Base-by-base conservation (phyloP, 2,888 invertebrate genomes). In the Cryptophagus acutangulus region DNA sequence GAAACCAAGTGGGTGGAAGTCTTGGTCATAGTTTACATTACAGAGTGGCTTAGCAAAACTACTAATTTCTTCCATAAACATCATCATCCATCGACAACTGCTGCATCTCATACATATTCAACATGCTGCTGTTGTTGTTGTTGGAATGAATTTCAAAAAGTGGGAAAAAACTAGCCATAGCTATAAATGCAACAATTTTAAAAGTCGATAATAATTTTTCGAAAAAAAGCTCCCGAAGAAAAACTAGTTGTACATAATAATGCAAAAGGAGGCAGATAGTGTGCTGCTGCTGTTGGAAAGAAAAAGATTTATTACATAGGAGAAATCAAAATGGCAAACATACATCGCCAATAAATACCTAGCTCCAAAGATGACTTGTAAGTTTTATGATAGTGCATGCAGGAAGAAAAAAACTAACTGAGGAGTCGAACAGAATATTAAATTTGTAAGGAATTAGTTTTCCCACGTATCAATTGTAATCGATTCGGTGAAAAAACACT, bases 381-480 rank as follows among this genome's bases (percentile, higher is more conserved):
- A 51, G 45, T 52, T 57, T 51, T 55, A 58, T 54, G 53, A 56
- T 44, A 33, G 44, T 41, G 50, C 17, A n/a, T 3, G 13, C 16
- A n/a, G n/a, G 20, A 20, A 20, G 9, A 39, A 41, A 41, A 43
- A 49, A 49, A 48, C 43, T 35, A 39, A 38, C 38, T 17, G 49
- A 46, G 44, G 52, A 56, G 50, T 56, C 33, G 57, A 37, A 49
- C 51, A 56, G 60, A 59, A 59, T 60, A 57, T 55, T 57, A 58
- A 60, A 58, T 59, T 60, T 59, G 58, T 57, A 50, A 51, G 46
- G 58, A 59, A 60, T 60, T 60, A 59, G 57, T 51, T 60, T 60
- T 60, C 60, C 58, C 60, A 60, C 57, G 55, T 58, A 58, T 58
- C 55, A 54, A 52, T 57, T 46, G 56, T 49, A 46, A 49, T 48